Base-by-base conservation (phyloP, 1,140 invertebrate species). In the Habropoda laboriosa region DNA sequence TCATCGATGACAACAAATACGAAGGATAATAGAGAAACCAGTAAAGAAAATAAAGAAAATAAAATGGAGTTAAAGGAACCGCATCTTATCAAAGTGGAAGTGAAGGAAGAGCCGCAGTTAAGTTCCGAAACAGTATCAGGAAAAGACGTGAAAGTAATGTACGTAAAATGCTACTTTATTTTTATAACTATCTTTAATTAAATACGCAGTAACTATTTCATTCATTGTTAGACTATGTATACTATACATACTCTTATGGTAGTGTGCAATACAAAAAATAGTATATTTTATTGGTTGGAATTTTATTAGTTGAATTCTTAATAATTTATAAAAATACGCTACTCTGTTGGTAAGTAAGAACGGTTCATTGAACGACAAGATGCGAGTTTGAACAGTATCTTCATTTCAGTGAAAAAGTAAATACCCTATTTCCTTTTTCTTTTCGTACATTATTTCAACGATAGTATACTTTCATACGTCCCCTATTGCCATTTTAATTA, bases 41-140 rank as follows among this genome's bases (percentile, higher is more conserved):
- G 89, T 27, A 93, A 93, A 61, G 92, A 93, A 40, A 90, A 91
- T 32, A 93, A 93, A 70, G 87, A 88, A 45, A 89, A 75, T 68
- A 91, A 90, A 67, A 40, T 49, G 27, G 92, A 93, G 4, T 40
- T 79, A 5, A 92, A 92, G 45, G 91, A 92, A 8, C 70, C 86
- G 30, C 73, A 86, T 51, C 60, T 83, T 16, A 49, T 88, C 24
- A 93, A 92, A 42, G 88, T 78, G 18, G 85, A 87, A 47, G 58
- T 85, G 12, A 90, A 90, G 42, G 90, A 92, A 10, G 91, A 92
- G 24, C 77, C 87, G 6, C 89, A 88, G 38, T 82, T 88, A n/a
- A 88, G 80, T 81, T 86, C 83, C 13, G 89, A 90, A 27, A 81
- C 85, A 2, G 49, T 78, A 2, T 79, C 86, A 18, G 83, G 81